A percentile compares a stretch with the other conserved stretches of the same genome.
Evolutionary conservation across 2,113 vertebrate species (phyloP).

Genomic region (Mustela nigripes): DNA sequence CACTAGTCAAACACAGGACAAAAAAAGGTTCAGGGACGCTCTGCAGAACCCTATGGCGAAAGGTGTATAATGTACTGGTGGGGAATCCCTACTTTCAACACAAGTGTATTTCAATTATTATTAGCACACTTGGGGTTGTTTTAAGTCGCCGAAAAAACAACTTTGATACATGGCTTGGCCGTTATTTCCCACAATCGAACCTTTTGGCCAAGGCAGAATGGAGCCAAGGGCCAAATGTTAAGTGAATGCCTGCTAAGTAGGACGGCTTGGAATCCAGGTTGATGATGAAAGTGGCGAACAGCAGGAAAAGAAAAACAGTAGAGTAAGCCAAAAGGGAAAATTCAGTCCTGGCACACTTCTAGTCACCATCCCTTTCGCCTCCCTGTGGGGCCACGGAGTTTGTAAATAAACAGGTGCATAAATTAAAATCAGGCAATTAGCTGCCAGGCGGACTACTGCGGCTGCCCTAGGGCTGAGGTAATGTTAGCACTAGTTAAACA

Average conservation of each 20-base stretch:
- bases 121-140: background rate
- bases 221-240: background rate
- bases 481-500: slow-evolving; percentile 34
- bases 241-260: background rate
- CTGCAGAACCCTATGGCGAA: background rate
- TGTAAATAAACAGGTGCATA: slow-evolving; percentile 67
- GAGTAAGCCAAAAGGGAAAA: slow-evolving; percentile 56
- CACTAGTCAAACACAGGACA: rapidly evolving
- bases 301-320: background rate
- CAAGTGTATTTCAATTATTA: background rate
- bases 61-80: background rate
- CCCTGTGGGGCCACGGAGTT: background rate
- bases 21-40: background rate
- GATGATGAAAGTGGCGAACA: background rate
- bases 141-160: background rate
- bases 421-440: slow-evolving; percentile 28
- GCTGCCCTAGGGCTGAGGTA: background rate
- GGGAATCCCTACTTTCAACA: background rate
- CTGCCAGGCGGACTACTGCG: rapidly evolving
- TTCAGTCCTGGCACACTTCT: slow-evolving; percentile 62
- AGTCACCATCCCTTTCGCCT: background rate
- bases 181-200: background rate
- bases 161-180: background rate
- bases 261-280: background rate
- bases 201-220: background rate